Conservation (phyloP, 2,113 vertebrate genomes). For the Cyphomyrus discorhynchus region DNA sequence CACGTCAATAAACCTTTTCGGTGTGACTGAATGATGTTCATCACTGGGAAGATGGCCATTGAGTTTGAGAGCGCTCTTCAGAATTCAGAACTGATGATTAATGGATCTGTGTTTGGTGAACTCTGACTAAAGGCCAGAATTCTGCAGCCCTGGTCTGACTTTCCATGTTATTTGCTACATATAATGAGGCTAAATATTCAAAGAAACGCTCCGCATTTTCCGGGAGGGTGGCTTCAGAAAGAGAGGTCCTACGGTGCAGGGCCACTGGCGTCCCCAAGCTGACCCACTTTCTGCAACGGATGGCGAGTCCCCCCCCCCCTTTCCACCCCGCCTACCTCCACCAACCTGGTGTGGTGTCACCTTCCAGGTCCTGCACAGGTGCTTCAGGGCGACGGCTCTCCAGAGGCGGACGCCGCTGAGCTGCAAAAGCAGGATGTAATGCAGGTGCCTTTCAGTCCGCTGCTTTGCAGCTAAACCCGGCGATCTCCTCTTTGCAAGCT, state of each 20-base stretch:
- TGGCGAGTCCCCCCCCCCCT: neutral
- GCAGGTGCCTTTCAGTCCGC: too few species aligned
- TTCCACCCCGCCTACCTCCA: neutral
- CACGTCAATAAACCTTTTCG: neutral
- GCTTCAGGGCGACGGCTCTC: neutral
- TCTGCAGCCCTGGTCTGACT: neutral
- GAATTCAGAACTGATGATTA: neutral
- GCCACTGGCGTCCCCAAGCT: neutral
- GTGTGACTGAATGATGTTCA: neutral
- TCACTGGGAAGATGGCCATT: neutral
- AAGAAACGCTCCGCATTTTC: neutral
- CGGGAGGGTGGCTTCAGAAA: neutral
- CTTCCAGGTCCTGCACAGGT: neutral
- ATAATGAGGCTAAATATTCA: neutral
- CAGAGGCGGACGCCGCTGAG: neutral
- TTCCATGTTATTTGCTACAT: neutral
- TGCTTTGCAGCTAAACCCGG: too few species aligned
- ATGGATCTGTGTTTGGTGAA: neutral
- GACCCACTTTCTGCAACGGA: neutral
- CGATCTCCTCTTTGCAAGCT: neutral
- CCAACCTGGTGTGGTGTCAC: neutral
- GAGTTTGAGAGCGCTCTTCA: neutral
- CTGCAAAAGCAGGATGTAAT: neutral
- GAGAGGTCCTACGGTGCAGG: neutral
- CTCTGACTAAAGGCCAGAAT: neutral